phyloP scores from a whole-genome alignment of 2,888 invertebrate genomes.

The Holacanthella duospinosa region DNA sequence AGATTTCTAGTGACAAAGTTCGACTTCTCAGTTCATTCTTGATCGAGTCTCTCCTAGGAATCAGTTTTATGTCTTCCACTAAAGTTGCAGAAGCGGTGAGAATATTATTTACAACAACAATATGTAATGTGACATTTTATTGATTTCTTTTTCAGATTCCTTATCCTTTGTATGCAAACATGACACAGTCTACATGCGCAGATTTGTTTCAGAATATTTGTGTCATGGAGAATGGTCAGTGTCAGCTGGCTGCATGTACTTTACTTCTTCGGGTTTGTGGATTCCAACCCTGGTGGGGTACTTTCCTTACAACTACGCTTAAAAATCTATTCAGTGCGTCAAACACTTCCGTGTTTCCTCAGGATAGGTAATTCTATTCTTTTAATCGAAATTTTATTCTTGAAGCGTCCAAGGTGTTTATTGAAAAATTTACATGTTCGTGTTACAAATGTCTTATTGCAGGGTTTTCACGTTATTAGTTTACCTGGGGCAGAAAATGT shows the following conservation, averaged over 20 bases:
- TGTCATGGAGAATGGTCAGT: constrained; percentile 64
- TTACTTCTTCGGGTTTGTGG: constrained; percentile 67
- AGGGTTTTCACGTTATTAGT: constrained; percentile 77
- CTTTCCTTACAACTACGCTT: constrained; percentile 72
- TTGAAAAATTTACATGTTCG: constrained; percentile 13
- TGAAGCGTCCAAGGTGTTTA: too few species aligned
- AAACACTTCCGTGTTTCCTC: constrained; percentile 67
- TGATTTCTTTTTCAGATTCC: constrained; percentile 39
- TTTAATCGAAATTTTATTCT: too few species aligned
- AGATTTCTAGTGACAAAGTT: constrained; percentile 70
- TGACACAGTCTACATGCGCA: constrained; percentile 48
- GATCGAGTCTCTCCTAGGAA: constrained; percentile 60
- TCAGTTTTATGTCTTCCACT: constrained; percentile 28
- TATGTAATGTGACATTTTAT: background rate
- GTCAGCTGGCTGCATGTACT: constrained; percentile 67
- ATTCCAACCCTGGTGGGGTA: constrained; percentile 76
- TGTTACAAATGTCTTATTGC: constrained; percentile 28
- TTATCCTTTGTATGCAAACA: constrained; percentile 41
- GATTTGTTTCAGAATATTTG: constrained; percentile 61
- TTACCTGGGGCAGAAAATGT: constrained; percentile 72
- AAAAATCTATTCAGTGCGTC: constrained; percentile 65
- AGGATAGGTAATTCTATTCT: constrained; percentile 84
- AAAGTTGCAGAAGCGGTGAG: constrained; percentile 7
- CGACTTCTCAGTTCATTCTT: constrained; percentile 69
- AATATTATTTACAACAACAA: background rate